Evolutionary conservation across 2,888 invertebrate genomes (phyloP), one percentile per base, ranked within the genome.

Genomic region (Noctuana brunneofusca): DNA sequence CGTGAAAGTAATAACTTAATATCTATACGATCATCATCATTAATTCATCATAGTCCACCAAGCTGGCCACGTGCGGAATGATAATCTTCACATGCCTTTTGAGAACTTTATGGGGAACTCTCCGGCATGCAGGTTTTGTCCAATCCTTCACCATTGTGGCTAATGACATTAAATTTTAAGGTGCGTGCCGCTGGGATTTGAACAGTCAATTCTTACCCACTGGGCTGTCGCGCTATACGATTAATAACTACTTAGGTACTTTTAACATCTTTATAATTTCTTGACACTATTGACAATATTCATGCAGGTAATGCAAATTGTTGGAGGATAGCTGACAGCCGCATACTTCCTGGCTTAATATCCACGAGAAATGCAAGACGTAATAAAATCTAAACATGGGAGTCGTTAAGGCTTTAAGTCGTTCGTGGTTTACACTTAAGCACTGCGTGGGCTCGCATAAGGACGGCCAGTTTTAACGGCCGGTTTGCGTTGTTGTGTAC

Each of bases 381-480:
- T 63, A 63, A 65, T 59, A 64, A 63, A 65, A 63, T 48, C 22
- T 43, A 55, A 66, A 57, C 50, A 55, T 49, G 56, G 58, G 59
- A 62, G 58, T 63, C 53, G 53, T 66, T 64, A 65, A 63, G 58
- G 53, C 58, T 38, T 66, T 58, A 58, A 64, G 58, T 60, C 53
- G 54, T 54, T 65, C 63, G 67, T 64, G 52, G 59, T 68, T 68
- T 70, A 71, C 70, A 70, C 74, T 79, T 75, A 73, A 74, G 71
- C 66, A 65, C 75, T 65, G 79, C 80, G 83, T 87, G 83, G 81
- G 84, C 73, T 78, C 70, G 79, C 81, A 79, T 83, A 86, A 81
- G 80, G 83, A 79, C 81, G 70, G 73, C 70, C 68, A 68, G 74
- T 71, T 69, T 70, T 79, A 83, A 79, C 78, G 78, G 77, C 76